A percentile compares a stretch with the other conserved stretches of the same genome.
These are phyloP conservation scores for Elachura formosa DNA, from an alignment of 2,113 vertebrate species.

Conservation along the genomic window DNA sequence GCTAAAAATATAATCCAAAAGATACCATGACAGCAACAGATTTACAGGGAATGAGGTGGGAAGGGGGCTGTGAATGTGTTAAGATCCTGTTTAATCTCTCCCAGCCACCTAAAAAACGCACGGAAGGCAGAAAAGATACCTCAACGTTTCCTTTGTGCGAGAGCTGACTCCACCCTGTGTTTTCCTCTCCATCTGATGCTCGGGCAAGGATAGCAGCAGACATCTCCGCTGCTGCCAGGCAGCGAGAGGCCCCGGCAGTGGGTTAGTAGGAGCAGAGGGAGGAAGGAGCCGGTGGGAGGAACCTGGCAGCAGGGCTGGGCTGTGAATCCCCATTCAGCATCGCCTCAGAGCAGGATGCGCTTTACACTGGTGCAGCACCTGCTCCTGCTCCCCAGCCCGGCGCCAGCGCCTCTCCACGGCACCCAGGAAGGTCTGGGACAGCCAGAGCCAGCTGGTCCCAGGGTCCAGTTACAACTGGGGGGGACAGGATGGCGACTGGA, in stretches of 20 bases:
- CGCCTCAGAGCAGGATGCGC: background rate
- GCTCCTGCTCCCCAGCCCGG: background rate
- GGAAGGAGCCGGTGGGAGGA: conserved; percentile 1
- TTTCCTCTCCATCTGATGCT: conserved; percentile 46
- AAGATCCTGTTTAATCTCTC: conserved; percentile 51
- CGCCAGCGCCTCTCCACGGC: background rate
- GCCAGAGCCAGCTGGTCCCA: background rate
- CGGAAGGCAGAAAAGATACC: background rate
- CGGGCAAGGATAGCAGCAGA: background rate
- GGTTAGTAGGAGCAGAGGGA: conserved; percentile 19
- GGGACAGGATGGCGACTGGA: background rate
- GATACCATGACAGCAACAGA: conserved; percentile 27
- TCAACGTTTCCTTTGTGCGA: conserved; percentile 54
- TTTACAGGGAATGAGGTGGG: conserved; percentile 17
- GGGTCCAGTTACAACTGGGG: background rate
- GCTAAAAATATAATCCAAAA: conserved; percentile 55
- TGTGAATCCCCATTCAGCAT: background rate
- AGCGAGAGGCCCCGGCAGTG: background rate
- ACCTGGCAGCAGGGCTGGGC: background rate
- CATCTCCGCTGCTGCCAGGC: background rate
- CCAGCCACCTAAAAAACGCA: conserved; percentile 18
- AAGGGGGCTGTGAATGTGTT: conserved; percentile 27
- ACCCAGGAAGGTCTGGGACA: background rate
- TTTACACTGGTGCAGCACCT: background rate
- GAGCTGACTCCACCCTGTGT: conserved; percentile 56